These are phyloP conservation scores for Ochlodes sylvanus DNA, from an alignment of 2,888 invertebrate species.

Conservation along the genomic window DNA sequence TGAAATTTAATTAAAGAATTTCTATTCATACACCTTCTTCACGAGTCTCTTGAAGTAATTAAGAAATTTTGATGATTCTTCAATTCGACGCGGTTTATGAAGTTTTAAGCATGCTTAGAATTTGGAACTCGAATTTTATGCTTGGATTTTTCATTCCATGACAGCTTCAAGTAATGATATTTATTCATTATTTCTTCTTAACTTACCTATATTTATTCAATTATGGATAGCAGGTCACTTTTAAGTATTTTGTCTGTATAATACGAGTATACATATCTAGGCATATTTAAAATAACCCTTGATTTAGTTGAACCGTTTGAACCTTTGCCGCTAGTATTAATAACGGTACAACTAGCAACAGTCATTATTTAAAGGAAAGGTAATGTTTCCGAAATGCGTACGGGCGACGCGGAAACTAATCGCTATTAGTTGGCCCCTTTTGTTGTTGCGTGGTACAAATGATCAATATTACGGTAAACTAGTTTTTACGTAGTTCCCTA, in stretches of 20 bases:
- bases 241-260: not conserved
- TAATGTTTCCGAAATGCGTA: constrained; percentile 33
- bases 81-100: not conserved
- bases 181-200: not conserved
- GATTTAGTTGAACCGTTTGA: constrained; percentile 3
- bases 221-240: not conserved
- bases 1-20: not conserved
- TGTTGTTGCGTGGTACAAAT: constrained; percentile 67
- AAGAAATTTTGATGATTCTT: constrained; percentile 2
- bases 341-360: constrained; percentile 13
- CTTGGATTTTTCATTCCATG: not conserved
- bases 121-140: not conserved
- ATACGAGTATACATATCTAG: too few species aligned
- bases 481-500: constrained; percentile 58
- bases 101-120: constrained; percentile 1
- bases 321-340: not conserved
- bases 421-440: constrained; percentile 69
- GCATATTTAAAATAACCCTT: not conserved
- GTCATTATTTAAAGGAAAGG: constrained; percentile 9
- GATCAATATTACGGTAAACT: constrained; percentile 63
- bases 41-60: constrained; percentile 9
- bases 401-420: constrained; percentile 64
- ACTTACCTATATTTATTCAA: too few species aligned
- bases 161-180: not conserved
- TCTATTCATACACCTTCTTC: not conserved